Evolutionary conservation across 1,140 invertebrate species (phyloP).

Genomic region (Drosophila micromelanica): DNA sequence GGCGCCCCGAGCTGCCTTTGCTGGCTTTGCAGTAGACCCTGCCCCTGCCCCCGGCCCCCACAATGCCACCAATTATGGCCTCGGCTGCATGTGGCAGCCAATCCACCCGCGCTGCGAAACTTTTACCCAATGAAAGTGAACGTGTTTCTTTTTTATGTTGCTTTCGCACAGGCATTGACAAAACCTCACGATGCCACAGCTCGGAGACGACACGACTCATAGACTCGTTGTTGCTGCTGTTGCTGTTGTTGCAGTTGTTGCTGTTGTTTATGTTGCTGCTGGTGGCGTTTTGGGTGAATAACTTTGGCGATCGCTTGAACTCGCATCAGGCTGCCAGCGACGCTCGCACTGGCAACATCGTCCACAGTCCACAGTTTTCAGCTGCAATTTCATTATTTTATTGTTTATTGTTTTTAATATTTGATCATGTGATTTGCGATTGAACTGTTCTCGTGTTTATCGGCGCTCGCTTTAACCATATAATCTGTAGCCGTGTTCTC

Average conservation of each 20-base stretch:
- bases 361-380: conserved; percentile 15
- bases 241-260: no score
- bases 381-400: not conserved
- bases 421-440: conserved; percentile 34
- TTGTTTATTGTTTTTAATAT: not conserved
- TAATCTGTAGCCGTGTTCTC: not conserved
- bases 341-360: conserved; percentile 63
- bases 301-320: conserved; percentile 76
- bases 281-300: conserved; percentile 73
- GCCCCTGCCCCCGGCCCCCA: not conserved
- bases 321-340: conserved; percentile 65
- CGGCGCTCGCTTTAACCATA: not conserved
- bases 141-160: conserved; percentile 43
- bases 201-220: not conserved
- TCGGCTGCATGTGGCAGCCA: conserved; percentile 13
- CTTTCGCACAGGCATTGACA: conserved; percentile 20
- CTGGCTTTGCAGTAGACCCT: not conserved
- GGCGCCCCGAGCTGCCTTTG: not conserved
- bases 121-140: conserved; percentile 78
- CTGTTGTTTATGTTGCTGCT: conserved; percentile 1
- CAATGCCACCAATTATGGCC: conserved; percentile 36
- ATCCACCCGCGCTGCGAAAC: conserved; percentile 46
- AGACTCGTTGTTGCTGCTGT: conserved; percentile 13
- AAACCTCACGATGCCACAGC: conserved; percentile 6
- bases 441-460: conserved; percentile 10